phyloP scores from a whole-genome alignment of 2,888 invertebrate species.

The Anthophora plumipes region DNA sequence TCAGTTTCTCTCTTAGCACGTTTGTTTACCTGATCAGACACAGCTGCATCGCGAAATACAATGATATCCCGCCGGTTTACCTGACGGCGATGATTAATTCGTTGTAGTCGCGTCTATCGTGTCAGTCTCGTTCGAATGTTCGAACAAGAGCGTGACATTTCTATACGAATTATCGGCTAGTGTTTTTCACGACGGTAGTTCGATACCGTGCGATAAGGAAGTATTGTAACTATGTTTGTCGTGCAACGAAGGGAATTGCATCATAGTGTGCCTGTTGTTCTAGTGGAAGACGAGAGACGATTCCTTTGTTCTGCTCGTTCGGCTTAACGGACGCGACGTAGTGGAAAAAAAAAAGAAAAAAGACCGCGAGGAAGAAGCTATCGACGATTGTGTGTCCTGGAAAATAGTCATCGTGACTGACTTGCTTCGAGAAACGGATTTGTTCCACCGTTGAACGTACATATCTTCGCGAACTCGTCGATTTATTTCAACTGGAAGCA shows the following conservation, averaged over 20 bases:
- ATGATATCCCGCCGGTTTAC: not conserved
- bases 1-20: conserved; percentile 40
- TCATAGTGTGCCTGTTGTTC: not conserved
- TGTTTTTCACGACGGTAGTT: conserved; percentile 2
- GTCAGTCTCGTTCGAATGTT: conserved; percentile 3
- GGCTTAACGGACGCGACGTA: not conserved
- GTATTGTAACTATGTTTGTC: not conserved
- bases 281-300: not conserved
- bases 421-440: conserved; percentile 25
- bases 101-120: not conserved
- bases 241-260: not conserved
- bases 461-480: conserved; percentile 5
- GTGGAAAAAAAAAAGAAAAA: not conserved
- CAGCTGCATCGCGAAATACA: conserved; percentile 2
- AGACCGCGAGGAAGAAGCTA: not conserved
- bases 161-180: conserved; percentile 8
- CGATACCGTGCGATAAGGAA: conserved; percentile 21
- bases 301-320: conserved; percentile 21
- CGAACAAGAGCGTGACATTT: not conserved
- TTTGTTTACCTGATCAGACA: conserved; percentile 55
- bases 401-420: conserved; percentile 47
- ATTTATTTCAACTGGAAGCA: conserved; percentile 6
- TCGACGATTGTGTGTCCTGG: conserved; percentile 16
- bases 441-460: conserved; percentile 17
- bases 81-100: conserved; percentile 5